Percentiles rank a stretch among this genome's conserved stretches.
These are phyloP conservation scores for Coptotermes formosanus DNA, from an alignment of 1,140 invertebrate species.

Conservation along the genomic window DNA sequence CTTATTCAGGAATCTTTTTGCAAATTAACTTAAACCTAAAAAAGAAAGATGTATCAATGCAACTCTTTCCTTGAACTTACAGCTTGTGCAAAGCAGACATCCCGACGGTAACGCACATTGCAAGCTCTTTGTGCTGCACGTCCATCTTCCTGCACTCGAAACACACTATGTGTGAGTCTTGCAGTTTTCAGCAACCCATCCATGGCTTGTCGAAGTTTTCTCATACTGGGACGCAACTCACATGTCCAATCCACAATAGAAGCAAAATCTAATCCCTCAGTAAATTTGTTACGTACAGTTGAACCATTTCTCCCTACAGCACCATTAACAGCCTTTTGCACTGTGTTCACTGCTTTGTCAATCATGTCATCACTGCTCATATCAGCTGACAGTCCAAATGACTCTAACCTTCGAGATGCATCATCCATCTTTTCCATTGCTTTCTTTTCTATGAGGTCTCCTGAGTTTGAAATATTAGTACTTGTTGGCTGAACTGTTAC, in stretches of 20 bases:
- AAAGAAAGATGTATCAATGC: not conserved
- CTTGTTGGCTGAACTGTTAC: conserved; percentile 40
- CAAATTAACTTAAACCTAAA: not conserved
- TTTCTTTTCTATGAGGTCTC: not conserved
- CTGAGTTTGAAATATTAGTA: not conserved
- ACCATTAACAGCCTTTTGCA: conserved; percentile 31
- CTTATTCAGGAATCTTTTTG: not conserved
- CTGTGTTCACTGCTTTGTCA: conserved; percentile 29
- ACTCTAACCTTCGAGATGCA: not conserved
- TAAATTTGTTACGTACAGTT: conserved; percentile 66
- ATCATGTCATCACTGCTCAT: conserved; percentile 32
- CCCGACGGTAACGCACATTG: conserved; percentile 68
- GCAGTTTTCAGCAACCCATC: conserved; percentile 80
- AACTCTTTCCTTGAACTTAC: conserved; percentile 54
- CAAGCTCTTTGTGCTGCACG: conserved; percentile 62
- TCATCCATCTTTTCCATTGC: not conserved
- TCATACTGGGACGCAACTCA: conserved; percentile 75
- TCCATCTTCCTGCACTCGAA: conserved; percentile 75
- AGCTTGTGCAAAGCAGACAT: conserved; percentile 91
- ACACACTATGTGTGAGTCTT: conserved; percentile 81
- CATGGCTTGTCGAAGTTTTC: conserved; percentile 77
- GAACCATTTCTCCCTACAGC: conserved; percentile 24
- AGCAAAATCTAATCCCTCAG: conserved; percentile 65
- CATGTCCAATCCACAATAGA: conserved; percentile 70
- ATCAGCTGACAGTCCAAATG: conserved; percentile 16